Evolutionary conservation across 2,113 vertebrate species (phyloP).

Genomic region (Hemiprocne comata): DNA sequence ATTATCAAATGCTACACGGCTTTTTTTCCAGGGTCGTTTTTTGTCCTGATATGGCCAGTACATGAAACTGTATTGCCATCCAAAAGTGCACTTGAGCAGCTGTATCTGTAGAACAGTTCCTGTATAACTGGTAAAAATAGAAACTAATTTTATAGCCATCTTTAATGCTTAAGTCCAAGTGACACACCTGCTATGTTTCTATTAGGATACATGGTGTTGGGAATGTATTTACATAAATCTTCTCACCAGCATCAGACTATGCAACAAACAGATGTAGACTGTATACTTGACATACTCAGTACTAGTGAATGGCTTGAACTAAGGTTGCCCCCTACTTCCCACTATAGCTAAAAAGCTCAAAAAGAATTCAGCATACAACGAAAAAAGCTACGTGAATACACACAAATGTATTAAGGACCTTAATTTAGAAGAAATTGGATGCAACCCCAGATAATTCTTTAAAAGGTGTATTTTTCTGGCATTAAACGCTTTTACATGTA

Average conservation of each 20-base stretch:
- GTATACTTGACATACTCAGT: constrained; percentile 12
- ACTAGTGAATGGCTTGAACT: background rate
- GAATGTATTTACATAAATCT: constrained; percentile 67
- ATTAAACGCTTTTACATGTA: background rate
- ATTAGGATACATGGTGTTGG: constrained; percentile 57
- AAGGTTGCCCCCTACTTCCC: background rate
- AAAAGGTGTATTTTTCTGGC: background rate
- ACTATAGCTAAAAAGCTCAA: background rate
- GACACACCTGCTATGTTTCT: constrained; percentile 75
- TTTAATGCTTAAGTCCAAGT: constrained; percentile 72
- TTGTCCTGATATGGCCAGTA: constrained; percentile 96
- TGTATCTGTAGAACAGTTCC: constrained; percentile 78
- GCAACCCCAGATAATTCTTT: background rate
- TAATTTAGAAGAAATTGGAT: background rate
- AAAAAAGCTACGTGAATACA: background rate
- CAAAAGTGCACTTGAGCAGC: constrained; percentile 84
- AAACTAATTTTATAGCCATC: constrained; percentile 75
- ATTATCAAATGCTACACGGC: constrained; percentile 93
- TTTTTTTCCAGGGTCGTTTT: constrained; percentile 82
- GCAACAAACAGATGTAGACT: constrained; percentile 29
- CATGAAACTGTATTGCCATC: constrained; percentile 83
- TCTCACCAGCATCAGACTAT: constrained; percentile 28
- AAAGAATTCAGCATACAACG: background rate
- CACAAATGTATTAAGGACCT: background rate
- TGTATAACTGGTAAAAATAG: constrained; percentile 83